A percentile compares a stretch with the other conserved stretches of the same genome.
Conservation (phyloP, 2,113 vertebrate genomes). For the Misgurnus mizolepis region DNA sequence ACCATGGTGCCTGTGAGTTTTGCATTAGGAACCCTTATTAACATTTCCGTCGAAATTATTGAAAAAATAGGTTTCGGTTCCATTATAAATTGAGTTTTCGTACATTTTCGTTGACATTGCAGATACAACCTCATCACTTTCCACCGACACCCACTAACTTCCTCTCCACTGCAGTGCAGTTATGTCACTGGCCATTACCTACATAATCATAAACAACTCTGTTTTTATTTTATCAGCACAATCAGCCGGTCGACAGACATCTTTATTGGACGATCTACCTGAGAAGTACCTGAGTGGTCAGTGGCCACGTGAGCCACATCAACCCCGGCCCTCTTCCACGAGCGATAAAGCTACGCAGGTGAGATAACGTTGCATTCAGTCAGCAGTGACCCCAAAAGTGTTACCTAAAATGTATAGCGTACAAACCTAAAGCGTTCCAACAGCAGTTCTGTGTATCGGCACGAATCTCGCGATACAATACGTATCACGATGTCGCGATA, state of each 20-base stretch:
- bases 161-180: slow-evolving; percentile 7
- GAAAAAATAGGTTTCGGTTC: neutral
- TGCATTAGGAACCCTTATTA: no score
- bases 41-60: no score
- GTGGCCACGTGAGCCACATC: slow-evolving; percentile 92
- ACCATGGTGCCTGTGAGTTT: no score
- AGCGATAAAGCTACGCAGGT: slow-evolving; percentile 97
- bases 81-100: neutral
- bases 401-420: neutral
- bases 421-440: no score
- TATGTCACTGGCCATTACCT: neutral
- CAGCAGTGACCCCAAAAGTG: slow-evolving; percentile 65
- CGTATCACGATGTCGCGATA: no score
- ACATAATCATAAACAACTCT: neutral
- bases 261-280: slow-evolving; percentile 93
- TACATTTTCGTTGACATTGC: neutral
- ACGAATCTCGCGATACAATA: no score
- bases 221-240: slow-evolving; percentile 78
- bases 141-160: slow-evolving; percentile 9
- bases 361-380: neutral
- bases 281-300: slow-evolving; percentile 96
- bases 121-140: slow-evolving; percentile 5
- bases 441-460: no score
- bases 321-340: slow-evolving; percentile 91
- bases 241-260: slow-evolving; percentile 84